A percentile compares a stretch with the other conserved stretches of the same genome.
Evolutionary conservation across 2,113 vertebrate genomes (phyloP).

Genomic region (Psilopogon haemacephalus): DNA sequence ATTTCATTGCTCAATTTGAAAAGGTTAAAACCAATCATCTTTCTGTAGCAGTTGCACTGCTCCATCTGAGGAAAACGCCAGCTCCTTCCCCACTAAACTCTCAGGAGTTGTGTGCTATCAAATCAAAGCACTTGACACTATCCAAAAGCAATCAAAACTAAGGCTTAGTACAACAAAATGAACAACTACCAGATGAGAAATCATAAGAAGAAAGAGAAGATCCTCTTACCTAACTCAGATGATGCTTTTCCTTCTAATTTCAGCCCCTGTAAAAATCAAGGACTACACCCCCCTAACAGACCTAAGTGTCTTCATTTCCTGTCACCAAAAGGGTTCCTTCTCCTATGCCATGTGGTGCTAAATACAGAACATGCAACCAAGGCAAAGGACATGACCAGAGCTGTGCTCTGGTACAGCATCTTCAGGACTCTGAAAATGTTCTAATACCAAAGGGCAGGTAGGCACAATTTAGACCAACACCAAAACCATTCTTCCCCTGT

Average conservation of each 20-base stretch:
- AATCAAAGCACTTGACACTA: neutral
- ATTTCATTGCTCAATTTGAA: neutral
- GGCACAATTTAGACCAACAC: neutral
- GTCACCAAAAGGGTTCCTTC: neutral
- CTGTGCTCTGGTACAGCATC: neutral
- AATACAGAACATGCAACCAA: neutral
- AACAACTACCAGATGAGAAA: neutral
- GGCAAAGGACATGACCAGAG: neutral
- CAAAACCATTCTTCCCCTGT: neutral
- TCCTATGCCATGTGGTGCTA: neutral
- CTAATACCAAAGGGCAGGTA: neutral
- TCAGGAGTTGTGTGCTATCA: neutral
- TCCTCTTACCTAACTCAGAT: neutral
- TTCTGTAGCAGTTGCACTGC: neutral
- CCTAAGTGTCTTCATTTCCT: neutral
- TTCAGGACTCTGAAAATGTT: neutral
- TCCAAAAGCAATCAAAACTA: neutral
- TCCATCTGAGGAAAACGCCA: neutral
- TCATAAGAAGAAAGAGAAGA: neutral
- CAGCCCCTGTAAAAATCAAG: neutral
- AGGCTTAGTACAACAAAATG: neutral
- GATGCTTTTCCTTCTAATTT: neutral
- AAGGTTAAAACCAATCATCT: neutral
- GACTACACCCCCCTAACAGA: neutral
- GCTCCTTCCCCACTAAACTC: neutral